A percentile compares a stretch with the other conserved stretches of the same genome.
phyloP scores from a whole-genome alignment of 2,113 vertebrate genomes.

The Perca schrenkii region DNA sequence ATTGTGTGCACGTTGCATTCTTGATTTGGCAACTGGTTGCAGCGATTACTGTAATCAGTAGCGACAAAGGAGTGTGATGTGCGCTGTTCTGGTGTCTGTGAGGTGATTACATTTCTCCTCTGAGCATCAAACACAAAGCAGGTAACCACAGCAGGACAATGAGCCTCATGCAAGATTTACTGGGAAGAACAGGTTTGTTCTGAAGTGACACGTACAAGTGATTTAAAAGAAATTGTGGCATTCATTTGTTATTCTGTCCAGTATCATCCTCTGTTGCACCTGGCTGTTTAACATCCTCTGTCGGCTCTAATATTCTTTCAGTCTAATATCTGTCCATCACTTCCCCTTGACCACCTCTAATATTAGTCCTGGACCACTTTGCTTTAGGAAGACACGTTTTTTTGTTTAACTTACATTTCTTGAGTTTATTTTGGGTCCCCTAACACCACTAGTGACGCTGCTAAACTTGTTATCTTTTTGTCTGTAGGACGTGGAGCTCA shows the following conservation, averaged over 20 bases:
- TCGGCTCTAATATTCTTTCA: background rate
- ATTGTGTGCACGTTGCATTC: background rate
- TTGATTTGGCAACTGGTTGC: conserved; percentile 21
- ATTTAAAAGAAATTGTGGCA: too few species aligned
- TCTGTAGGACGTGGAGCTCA: background rate
- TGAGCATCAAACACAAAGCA: conserved; percentile 19
- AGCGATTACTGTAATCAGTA: conserved; percentile 25
- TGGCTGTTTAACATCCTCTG: background rate
- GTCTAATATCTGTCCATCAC: background rate
- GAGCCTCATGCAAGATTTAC: background rate
- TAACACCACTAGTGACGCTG: background rate
- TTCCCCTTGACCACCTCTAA: background rate
- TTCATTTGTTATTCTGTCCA: background rate
- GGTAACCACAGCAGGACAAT: conserved; percentile 2
- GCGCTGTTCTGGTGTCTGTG: conserved; percentile 4
- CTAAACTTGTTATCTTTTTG: background rate
- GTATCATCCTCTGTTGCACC: background rate
- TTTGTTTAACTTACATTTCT: background rate
- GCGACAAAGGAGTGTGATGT: conserved; percentile 18
- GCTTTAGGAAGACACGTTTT: background rate
- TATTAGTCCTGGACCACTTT: background rate
- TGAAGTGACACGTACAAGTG: background rate
- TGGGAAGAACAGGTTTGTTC: background rate
- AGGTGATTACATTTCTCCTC: conserved; percentile 28
- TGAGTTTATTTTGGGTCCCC: background rate